phyloP scores from a whole-genome alignment of 2,888 invertebrate genomes.

The Cristatella mucedo region DNA sequence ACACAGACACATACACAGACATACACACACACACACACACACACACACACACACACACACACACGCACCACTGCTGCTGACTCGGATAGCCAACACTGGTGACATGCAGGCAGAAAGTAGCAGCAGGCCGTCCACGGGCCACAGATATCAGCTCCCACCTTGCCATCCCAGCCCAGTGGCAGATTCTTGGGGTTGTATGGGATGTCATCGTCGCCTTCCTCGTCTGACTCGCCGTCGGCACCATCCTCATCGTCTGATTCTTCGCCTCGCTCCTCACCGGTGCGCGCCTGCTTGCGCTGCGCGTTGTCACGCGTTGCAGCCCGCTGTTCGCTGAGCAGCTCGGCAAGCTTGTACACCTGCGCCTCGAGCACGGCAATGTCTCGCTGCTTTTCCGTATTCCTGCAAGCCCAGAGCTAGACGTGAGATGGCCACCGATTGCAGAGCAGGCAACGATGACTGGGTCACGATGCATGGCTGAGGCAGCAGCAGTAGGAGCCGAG shows the following conservation, averaged over 20 bases:
- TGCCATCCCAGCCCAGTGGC: slow-evolving; percentile 97
- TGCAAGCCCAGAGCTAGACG: slow-evolving; percentile 12
- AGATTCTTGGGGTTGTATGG: slow-evolving; percentile 99
- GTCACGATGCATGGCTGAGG: too few relatives aligned
- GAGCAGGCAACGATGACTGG: too few relatives aligned
- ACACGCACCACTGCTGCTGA: too few relatives aligned
- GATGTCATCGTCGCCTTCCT: slow-evolving; percentile 65
- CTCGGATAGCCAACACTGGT: too few relatives aligned
- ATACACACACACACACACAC: too few relatives aligned
- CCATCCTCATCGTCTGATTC: slow-evolving; percentile 29
- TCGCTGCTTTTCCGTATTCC: slow-evolving; percentile 50
- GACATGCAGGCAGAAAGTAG: too few relatives aligned
- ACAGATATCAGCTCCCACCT: too few relatives aligned
- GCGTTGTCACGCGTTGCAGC: slow-evolving; percentile 91
- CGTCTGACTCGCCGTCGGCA: slow-evolving; percentile 29
- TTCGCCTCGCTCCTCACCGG: slow-evolving; percentile 51
- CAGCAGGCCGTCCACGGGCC: too few relatives aligned
- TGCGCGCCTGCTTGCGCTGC: slow-evolving; percentile 83
- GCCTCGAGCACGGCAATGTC: slow-evolving; percentile 76
- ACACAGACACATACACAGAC: too few relatives aligned
- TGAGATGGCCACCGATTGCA: too few relatives aligned
- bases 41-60: too few relatives aligned
- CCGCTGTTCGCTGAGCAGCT: slow-evolving; percentile 66
- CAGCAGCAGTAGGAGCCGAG: too few relatives aligned
- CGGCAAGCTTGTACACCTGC: slow-evolving; percentile 71